These are phyloP conservation scores for Tichodroma muraria DNA, from an alignment of 2,113 vertebrate species.

Conservation along the genomic window DNA sequence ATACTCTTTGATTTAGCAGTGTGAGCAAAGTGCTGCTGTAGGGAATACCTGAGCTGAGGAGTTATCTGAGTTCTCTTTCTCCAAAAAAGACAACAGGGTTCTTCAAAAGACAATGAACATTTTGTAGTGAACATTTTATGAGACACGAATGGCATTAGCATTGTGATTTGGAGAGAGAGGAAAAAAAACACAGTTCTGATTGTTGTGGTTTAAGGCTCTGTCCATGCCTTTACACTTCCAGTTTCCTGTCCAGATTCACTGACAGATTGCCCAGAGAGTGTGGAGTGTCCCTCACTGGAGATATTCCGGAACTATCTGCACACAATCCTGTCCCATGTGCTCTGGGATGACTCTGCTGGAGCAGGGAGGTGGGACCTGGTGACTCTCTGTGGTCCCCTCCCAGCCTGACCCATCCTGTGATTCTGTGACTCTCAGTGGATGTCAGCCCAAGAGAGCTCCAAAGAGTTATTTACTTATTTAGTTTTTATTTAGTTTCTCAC, in stretches of 20 bases:
- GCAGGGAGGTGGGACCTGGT: not conserved
- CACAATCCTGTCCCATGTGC: accelerated
- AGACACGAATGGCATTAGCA: not conserved
- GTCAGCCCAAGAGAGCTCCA: not conserved
- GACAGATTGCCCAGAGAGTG: not conserved
- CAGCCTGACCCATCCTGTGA: not conserved
- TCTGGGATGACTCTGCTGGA: not conserved
- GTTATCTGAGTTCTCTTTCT: not conserved
- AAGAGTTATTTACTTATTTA: not conserved
- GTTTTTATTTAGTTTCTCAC: not conserved
- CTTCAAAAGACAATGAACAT: not conserved
- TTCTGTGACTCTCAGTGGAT: not conserved
- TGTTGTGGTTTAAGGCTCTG: not conserved
- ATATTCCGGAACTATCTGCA: not conserved
- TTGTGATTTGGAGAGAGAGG: not conserved
- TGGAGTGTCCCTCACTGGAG: not conserved
- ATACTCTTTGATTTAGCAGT: not conserved
- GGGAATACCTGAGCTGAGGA: not conserved
- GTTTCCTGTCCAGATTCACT: not conserved
- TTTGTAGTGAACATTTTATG: not conserved
- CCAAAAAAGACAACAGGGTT: not conserved
- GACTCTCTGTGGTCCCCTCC: not conserved
- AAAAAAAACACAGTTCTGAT: not conserved
- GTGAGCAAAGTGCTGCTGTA: not conserved
- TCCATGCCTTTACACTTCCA: not conserved